Evolutionary conservation across 2,888 invertebrate species (phyloP), one percentile per base, ranked within the genome.

Genomic region (Drosophila ezoana): DNA sequence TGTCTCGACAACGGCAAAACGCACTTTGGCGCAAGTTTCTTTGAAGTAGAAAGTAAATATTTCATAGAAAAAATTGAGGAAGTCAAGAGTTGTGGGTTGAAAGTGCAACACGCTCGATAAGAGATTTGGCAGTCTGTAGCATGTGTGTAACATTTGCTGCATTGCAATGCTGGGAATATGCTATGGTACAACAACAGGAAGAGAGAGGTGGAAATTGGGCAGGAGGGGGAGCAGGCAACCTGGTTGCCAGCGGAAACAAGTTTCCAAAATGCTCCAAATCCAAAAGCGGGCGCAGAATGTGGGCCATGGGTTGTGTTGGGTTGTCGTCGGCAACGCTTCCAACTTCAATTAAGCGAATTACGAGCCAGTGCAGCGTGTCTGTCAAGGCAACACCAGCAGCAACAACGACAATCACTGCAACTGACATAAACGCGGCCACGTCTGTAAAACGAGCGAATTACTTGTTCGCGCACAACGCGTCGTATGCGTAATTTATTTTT

Each of bases 401-500:
- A 18, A n/a, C 56, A 48, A 38, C 35, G 33, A 20, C 49, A 48
- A 54, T 54, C 48, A 43, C 44, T 49, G 56, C 71, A 58, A 43
- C 51, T 51, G 51, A 51, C 54, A 72, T 72, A 60, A 77, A 61
- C 28, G 69, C 68, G 52, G 40, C 41, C 40, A 58, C 61, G 52
- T 53, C 49, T 47, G 44, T 60, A 67, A 68, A 69, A 49, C 49
- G 62, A 8, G 58, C 32, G 45, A 60, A 44, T 40, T 5, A 52
- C 53, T 56, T 48, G 32, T 28, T 44, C 43, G 37, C 54, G 44
- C 53, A 52, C 62, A 65, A 20, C 75, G 52, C 47, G 86, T 56
- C 88, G 81, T 85, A 87, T 81, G 81, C 88, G 84, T 80, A 86
- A 86, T 74, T 67, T 38, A 38, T 38, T 41, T 41, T 52, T 40